Percentiles rank a stretch among this genome's conserved stretches.
phyloP scores from a whole-genome alignment of 1,140 invertebrate species.

The Drosophila parvula region DNA sequence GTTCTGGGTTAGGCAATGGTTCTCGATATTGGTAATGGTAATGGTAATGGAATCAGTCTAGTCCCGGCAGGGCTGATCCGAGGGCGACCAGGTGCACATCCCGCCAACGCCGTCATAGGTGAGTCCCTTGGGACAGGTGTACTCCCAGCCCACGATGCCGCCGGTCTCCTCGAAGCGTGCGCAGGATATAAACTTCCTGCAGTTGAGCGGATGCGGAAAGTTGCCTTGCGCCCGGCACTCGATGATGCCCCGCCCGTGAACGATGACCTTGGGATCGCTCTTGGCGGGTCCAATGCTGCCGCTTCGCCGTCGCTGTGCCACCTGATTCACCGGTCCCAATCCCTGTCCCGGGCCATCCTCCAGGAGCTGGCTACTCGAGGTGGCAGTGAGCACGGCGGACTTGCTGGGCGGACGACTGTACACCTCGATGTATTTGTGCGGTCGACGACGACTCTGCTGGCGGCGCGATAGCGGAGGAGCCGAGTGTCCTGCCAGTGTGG shows the following conservation, averaged over 20 bases:
- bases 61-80: conserved; percentile 87
- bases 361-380: conserved; percentile 23
- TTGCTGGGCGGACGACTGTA: conserved; percentile 67
- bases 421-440: conserved; percentile 71
- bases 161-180: conserved; percentile 90
- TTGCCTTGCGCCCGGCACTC: conserved; percentile 94
- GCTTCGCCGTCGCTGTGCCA: conserved; percentile 30
- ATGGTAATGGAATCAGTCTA: conserved; percentile 50
- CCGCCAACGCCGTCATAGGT: conserved; percentile 94
- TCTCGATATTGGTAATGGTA: background rate
- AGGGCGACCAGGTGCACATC: conserved; percentile 93
- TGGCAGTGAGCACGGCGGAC: conserved; percentile 32
- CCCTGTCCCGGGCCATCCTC: conserved; percentile 16
- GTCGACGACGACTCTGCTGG: conserved; percentile 70
- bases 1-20: background rate
- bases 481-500: conserved; percentile 20
- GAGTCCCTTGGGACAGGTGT: conserved; percentile 92
- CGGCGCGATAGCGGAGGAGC: conserved; percentile 52
- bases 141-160: conserved; percentile 91
- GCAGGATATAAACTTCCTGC: conserved; percentile 95
- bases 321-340: conserved; percentile 20
- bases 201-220: conserved; percentile 94
- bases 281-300: conserved; percentile 10
- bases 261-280: conserved; percentile 73
- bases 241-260: conserved; percentile 86